phyloP scores from a whole-genome alignment of 2,888 invertebrate species.

The Troides helena region DNA sequence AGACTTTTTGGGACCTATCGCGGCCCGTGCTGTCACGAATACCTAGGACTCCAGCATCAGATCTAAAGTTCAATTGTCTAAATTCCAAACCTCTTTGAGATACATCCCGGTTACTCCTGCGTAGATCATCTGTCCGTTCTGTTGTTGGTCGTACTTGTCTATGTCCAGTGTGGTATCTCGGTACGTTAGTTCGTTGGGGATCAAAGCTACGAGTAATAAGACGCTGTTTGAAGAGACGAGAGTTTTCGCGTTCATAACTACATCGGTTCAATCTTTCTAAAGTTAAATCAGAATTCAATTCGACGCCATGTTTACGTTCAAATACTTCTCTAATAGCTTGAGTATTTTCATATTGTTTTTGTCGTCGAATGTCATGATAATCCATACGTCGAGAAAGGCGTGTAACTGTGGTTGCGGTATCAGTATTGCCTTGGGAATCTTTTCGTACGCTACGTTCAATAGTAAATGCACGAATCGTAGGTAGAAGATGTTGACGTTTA shows the following conservation, averaged over 20 bases:
- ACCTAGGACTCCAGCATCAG: background rate
- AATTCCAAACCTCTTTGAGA: background rate
- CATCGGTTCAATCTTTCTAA: too few relatives aligned
- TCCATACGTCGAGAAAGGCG: background rate
- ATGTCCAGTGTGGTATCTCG: background rate
- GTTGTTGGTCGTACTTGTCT: background rate
- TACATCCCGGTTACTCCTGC: background rate
- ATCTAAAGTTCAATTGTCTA: background rate
- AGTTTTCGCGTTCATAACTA: background rate
- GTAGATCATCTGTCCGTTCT: slow-evolving; percentile 6
- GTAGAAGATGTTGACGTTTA: background rate
- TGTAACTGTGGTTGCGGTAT: too few relatives aligned
- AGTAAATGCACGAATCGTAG: background rate
- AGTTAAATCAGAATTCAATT: background rate
- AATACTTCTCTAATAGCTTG: too few relatives aligned
- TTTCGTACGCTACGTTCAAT: background rate
- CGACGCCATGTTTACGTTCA: too few relatives aligned
- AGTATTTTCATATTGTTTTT: too few relatives aligned
- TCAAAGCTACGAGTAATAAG: background rate
- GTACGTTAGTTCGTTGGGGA: background rate
- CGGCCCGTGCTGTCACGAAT: background rate
- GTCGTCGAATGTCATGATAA: too few relatives aligned
- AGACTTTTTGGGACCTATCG: background rate
- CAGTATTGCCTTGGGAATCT: background rate
- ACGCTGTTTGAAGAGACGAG: background rate